Evolutionary conservation across 2,888 invertebrate species (phyloP), one percentile per base, ranked within the genome.

Genomic region (Drosophila yooni): DNA sequence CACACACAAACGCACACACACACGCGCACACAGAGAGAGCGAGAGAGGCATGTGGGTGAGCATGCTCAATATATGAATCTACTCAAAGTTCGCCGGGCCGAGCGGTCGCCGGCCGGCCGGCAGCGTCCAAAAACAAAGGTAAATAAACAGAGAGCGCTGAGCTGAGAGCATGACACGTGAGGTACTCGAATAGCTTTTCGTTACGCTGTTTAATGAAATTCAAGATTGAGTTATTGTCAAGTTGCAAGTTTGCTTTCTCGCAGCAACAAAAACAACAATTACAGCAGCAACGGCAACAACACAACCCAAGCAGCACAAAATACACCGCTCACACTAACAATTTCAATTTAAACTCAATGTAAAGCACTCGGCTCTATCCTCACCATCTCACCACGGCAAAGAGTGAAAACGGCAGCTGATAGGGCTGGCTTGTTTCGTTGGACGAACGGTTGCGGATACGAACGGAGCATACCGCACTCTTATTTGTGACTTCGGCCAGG

Each of bases 91-190:
- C 7, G 29, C 48, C 31, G 15, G 11, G 56, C 51, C 21, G 51
- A 60, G 70, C 67, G 67, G 80, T 76, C 59, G 76, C 51, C 48
- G 54, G 63, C 67, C 76, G 76, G 80, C 80, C 71, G 76, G 78
- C 66, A 29, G 21, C 27, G 29, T 11, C 50, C 60, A 66, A 74
- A 60, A 77, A 73, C 66, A 80, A 79, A 79, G 66, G 74, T 81
- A 74, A 79, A 79, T 74, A 74, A 77, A 79, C 78, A 79, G 77
- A 80, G 76, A 73, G 56, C 38, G 18, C 5, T 13, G 25, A 13
- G 50, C 38, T n/a, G 21, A 51, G 64, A 48, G 43, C 43, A 38
- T 13, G 36, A 43, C 59, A 75, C 58, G 69, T 66, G 38, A 63
- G 63, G 63, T 27, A 61, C 25, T 60, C 38, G 38, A 46, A 50